phyloP scores from a whole-genome alignment of 2,888 invertebrate genomes.

The Dasypolia templi region DNA sequence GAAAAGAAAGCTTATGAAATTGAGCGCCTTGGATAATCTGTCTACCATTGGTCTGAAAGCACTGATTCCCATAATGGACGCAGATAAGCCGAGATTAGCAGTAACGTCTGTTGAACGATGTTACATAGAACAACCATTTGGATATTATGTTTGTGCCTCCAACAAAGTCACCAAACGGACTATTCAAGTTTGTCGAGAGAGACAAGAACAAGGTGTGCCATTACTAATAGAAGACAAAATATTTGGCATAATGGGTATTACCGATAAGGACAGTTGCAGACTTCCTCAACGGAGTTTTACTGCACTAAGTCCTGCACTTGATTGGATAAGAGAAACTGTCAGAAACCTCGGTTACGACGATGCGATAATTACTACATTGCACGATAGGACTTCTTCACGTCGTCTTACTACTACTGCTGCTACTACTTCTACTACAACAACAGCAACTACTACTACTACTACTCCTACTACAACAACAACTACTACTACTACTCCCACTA shows the following conservation, averaged over 20 bases:
- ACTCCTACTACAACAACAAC: not conserved
- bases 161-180: conserved; percentile 53
- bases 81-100: conserved; percentile 60
- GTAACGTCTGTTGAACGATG: conserved; percentile 72
- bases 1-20: conserved; percentile 57
- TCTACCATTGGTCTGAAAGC: conserved; percentile 70
- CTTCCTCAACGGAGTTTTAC: conserved; percentile 68
- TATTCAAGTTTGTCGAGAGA: conserved; percentile 55
- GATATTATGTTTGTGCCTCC: conserved; percentile 74
- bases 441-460: not conserved
- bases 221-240: conserved; percentile 73
- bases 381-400: conserved; percentile 6
- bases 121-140: conserved; percentile 37
- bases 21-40: conserved; percentile 70
- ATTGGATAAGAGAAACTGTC: conserved; percentile 72
- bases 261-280: conserved; percentile 57
- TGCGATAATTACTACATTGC: conserved; percentile 25
- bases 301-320: conserved; percentile 68
- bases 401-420: not conserved
- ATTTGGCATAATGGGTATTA: conserved; percentile 69
- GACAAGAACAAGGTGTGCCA: conserved; percentile 74
- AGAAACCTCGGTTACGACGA: conserved; percentile 37
- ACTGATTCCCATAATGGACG: conserved; percentile 67
- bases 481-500: not conserved
- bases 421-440: not conserved